Base-by-base conservation (phyloP, 1,140 invertebrate species). In the Drosophila sucinea region DNA sequence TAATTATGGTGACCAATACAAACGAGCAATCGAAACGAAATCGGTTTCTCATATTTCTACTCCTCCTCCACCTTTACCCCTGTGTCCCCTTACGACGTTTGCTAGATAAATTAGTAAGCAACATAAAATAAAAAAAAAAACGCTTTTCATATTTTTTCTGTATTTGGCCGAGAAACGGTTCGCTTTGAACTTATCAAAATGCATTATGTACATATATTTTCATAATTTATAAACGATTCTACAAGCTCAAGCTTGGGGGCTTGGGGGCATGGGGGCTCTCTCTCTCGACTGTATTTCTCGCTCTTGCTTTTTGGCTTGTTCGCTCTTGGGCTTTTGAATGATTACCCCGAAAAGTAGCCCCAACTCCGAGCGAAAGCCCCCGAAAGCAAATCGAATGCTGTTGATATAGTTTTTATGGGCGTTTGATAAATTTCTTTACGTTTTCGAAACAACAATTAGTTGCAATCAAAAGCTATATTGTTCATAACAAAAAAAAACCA, bases 141-240 rank as follows among this genome's bases (percentile, higher is more conserved):
- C 66, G 84, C 84, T 87, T 87, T 87, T 87, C 73, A 87, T 87
- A 87, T 82, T 83, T 89, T 17, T 70, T 81, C 60, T 63, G 69
- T 30, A 47, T 41, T 35, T 44, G 51, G 40, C 41, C 40, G 41
- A 29, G 54, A 71, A 77, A 73, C 84, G 84, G 76, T 80, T 63
- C 76, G 84, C 83, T 89, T 86, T 86, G 82, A 85, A 87, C 80
- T 87, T 61, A 38, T 47, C 66, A 29, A 77, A 87, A 70, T 87
- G 72, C 83, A 86, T 86, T 86, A 87, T 86, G 82, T 85, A 86
- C 81, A 85, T 85, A 85, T 87, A 85, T 85, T 85, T 85, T 85
- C 82, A 85, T 85, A 85, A 87, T 82, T 85, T 87, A 87, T 82
- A 87, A 85, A 82, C 82, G 83, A 82, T 85, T 79, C 69, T 81